Base-by-base conservation (phyloP, 2,888 invertebrate species). In the Andrena hattorfiana region DNA sequence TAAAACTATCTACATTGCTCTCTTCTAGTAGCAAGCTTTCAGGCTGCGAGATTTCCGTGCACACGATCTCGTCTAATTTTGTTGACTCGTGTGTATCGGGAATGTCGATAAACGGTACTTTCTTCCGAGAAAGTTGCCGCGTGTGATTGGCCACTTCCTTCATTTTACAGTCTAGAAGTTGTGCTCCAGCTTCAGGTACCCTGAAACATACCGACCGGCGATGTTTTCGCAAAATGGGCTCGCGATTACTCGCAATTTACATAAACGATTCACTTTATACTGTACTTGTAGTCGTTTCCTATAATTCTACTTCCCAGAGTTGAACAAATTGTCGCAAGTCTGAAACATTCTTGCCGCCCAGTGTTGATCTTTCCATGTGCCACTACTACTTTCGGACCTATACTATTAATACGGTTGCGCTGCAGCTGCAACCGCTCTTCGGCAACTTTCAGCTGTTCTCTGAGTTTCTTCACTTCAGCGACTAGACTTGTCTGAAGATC, bases 271-370 rank as follows among this genome's bases (percentile, higher is more conserved):
- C 8, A 8, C 42, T 54, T 16, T 49, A 32, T 73, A 30, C 76
- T 90, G 66, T 93, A 94, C 94, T 93, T 93, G 84, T 94, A 94
- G 66, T 87, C 86, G 26, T 88, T 77, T 85, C 94, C 94, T 32
- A 90, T 63, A 77, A 93, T 79, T 67, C 86, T 86, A 26, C 79
- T 87, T 51, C 94, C 94, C 63, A 94, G 84, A 20, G 89, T 90
- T 35, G 90, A 90, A 78, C 94, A 94, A 70, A 93, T 91, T 77
- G 86, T 91, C 4, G 91, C 90, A 16, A 94, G 83, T 68, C 91
- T 91, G 64, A 90, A 91, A 63, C 93, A 94, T 77, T 94, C 93
- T 51, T 86, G 89, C 8, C 93, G 89, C 10, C 92, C 93, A 16
- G 73, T 77, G 59, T 92, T 92, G 32, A 94, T 92, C 73, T 91